phyloP scores from a whole-genome alignment of 2,113 vertebrate species.

The Stigmatopora nigra region DNA sequence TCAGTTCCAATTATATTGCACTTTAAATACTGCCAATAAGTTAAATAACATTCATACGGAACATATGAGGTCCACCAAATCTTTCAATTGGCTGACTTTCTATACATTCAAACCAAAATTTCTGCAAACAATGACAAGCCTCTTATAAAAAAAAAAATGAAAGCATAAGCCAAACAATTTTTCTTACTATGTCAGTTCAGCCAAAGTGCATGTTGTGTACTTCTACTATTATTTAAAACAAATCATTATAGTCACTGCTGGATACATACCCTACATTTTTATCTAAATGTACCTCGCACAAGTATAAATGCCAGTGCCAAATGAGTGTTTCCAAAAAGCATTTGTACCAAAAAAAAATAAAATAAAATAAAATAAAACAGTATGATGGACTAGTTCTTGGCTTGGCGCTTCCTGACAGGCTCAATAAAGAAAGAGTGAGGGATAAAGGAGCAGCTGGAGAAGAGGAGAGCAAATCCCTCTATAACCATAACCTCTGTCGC shows the following conservation, averaged over 20 bases:
- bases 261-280: constrained; percentile 9
- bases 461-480: constrained; percentile 10
- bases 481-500: constrained; percentile 38
- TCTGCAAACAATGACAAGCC: constrained; percentile 4
- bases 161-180: constrained; percentile 1
- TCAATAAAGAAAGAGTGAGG: constrained; percentile 29
- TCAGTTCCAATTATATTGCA: no score
- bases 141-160: neutral
- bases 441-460: constrained; percentile 70
- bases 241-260: constrained; percentile 12
- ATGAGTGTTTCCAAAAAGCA: constrained; percentile 28
- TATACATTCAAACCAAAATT: neutral
- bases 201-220: constrained; percentile 19
- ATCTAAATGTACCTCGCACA: constrained; percentile 12
- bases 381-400: constrained; percentile 13
- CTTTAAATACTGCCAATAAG: no score
- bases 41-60: no score
- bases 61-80: neutral
- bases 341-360: constrained; percentile 9
- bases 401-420: constrained; percentile 22
- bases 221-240: constrained; percentile 24
- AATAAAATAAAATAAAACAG: constrained; percentile 37
- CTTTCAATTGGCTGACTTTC: neutral
- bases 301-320: constrained; percentile 15
- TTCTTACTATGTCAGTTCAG: constrained; percentile 26